phyloP scores from a whole-genome alignment of 2,113 vertebrate genomes.

The Pithys albifrons region DNA sequence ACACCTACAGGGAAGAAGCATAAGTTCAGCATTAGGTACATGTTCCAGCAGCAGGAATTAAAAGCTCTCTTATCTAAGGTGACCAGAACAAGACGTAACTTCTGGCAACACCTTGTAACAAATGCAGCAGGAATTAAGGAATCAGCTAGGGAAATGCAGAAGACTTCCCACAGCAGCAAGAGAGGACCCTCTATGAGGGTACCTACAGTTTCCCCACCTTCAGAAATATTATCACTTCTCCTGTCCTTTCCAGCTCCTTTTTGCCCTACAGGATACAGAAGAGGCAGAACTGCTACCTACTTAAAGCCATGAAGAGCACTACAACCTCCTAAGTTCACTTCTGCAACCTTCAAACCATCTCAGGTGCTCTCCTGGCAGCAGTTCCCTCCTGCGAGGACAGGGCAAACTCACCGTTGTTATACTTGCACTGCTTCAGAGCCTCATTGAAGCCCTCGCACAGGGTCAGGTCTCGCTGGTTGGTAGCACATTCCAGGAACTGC shows the following conservation, averaged over 20 bases:
- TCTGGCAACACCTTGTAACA: not conserved
- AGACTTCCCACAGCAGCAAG: not conserved
- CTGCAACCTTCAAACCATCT: not conserved
- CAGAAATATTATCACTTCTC: accelerated
- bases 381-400: accelerated
- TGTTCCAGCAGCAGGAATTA: not conserved
- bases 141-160: not conserved
- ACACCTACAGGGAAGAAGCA: constrained; percentile 40
- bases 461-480: constrained; percentile 84
- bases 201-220: not conserved
- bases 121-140: accelerated
- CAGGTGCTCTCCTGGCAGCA: accelerated
- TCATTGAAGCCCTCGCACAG: constrained; percentile 94
- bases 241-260: not conserved
- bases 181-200: accelerated
- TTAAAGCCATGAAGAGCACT: not conserved
- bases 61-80: not conserved
- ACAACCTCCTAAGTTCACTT: accelerated
- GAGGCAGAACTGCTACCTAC: not conserved
- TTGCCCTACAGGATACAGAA: accelerated
- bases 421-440: constrained; percentile 92
- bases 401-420: constrained; percentile 77
- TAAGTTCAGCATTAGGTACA: not conserved
- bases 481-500: constrained; percentile 93
- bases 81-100: no score